Percentiles rank a stretch among this genome's conserved stretches.
Evolutionary conservation across 2,113 vertebrate species (phyloP).

Genomic region (Bubalus kerabau): DNA sequence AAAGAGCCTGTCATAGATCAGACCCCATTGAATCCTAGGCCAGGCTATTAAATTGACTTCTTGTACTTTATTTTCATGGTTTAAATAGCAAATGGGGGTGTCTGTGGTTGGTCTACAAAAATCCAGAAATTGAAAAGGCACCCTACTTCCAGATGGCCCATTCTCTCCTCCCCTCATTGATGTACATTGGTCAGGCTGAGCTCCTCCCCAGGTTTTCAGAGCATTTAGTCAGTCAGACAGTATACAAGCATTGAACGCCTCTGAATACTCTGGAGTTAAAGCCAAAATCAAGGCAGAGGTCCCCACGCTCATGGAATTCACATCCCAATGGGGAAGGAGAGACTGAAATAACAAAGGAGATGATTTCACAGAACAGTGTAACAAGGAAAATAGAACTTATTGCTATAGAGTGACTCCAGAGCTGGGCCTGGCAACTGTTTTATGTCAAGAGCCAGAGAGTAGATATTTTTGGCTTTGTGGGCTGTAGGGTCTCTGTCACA

Average conservation of each 20-base stretch:
- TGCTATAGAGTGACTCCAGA: not conserved
- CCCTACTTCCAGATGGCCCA: rapidly evolving
- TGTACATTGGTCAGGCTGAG: not conserved
- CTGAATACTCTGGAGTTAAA: not conserved
- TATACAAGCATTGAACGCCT: not conserved
- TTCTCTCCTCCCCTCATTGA: not conserved
- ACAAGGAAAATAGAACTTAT: not conserved
- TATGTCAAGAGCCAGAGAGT: not conserved
- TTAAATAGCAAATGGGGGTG: not conserved
- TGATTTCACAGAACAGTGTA: not conserved
- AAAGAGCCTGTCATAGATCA: not conserved
- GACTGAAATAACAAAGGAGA: not conserved
- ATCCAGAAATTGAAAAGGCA: not conserved
- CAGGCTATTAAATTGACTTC: not conserved
- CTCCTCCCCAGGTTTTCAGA: not conserved
- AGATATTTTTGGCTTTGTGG: not conserved
- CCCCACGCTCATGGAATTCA: not conserved
- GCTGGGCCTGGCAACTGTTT: not conserved
- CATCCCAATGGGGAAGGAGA: not conserved
- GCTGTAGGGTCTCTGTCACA: not conserved
- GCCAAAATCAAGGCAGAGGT: not conserved
- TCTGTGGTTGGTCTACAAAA: not conserved
- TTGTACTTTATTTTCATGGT: not conserved
- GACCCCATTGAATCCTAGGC: not conserved
- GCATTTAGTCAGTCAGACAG: not conserved